Conservation (phyloP, 1,140 invertebrate species). For the Zaprionus taronus region DNA sequence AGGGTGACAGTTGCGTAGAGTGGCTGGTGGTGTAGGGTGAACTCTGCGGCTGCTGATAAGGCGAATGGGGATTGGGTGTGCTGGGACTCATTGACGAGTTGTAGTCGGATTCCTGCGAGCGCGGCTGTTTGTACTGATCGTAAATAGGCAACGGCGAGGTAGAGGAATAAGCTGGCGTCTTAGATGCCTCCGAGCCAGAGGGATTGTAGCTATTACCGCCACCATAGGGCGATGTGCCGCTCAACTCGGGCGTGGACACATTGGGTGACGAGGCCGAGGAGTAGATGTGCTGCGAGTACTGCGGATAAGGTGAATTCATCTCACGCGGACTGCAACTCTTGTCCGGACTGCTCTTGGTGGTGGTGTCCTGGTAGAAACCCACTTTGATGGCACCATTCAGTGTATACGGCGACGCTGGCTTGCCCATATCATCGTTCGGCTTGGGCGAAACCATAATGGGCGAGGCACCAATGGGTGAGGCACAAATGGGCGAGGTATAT, state of each 20-base stretch:
- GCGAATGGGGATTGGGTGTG: slow-evolving; percentile 82
- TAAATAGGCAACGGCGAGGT: slow-evolving; percentile 84
- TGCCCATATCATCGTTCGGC: slow-evolving; percentile 86
- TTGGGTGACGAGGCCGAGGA: slow-evolving; percentile 85
- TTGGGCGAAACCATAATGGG: slow-evolving; percentile 86
- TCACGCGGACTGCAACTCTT: slow-evolving; percentile 89
- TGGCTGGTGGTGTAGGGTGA: slow-evolving; percentile 84
- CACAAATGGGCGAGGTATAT: slow-evolving; percentile 87
- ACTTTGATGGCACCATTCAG: slow-evolving; percentile 90
- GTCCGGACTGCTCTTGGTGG: slow-evolving; percentile 89
- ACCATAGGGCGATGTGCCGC: slow-evolving; percentile 78
- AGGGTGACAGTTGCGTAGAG: slow-evolving; percentile 78
- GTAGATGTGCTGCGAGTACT: slow-evolving; percentile 87
- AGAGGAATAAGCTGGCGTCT: slow-evolving; percentile 79
- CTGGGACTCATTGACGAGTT: slow-evolving; percentile 84
- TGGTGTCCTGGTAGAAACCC: slow-evolving; percentile 92
- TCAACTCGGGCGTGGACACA: slow-evolving; percentile 79
- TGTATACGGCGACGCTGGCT: slow-evolving; percentile 87
- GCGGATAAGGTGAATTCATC: slow-evolving; percentile 87
- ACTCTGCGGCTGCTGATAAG: slow-evolving; percentile 83
- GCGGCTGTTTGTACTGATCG: slow-evolving; percentile 85
- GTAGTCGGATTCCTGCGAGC: slow-evolving; percentile 83
- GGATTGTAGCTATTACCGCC: slow-evolving; percentile 78
- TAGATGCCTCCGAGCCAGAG: slow-evolving; percentile 77
- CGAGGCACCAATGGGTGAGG: slow-evolving; percentile 86